Evolutionary conservation across 2,888 invertebrate species (phyloP).

Genomic region (Papilio gigon): DNA sequence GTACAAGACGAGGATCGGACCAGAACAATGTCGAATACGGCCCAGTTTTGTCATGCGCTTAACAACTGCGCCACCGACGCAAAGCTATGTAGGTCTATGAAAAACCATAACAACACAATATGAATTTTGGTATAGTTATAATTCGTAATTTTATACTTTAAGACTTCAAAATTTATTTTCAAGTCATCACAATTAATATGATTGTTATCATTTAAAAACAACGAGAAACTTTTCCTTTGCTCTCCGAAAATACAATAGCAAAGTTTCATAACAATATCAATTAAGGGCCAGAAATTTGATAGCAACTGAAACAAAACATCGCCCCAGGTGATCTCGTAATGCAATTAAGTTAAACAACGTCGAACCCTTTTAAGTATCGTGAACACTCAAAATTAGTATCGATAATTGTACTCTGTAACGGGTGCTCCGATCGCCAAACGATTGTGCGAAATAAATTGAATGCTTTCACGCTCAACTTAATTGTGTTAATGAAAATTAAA

Average conservation of each 20-base stretch:
- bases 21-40: too few species aligned
- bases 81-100: too few species aligned
- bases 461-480: constrained; percentile 10
- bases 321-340: constrained; percentile 12
- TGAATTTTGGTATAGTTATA: not conserved
- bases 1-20: too few species aligned
- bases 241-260: not conserved
- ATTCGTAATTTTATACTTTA: too few species aligned
- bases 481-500: constrained; percentile 15
- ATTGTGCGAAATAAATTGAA: constrained; percentile 19
- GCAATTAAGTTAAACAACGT: constrained; percentile 24
- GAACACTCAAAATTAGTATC: constrained; percentile 23
- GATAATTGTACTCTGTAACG: constrained; percentile 13
- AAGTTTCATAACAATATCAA: constrained; percentile 17
- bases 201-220: not conserved
- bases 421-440: not conserved
- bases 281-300: constrained; percentile 11
- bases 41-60: too few species aligned
- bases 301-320: constrained; percentile 16
- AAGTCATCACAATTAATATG: not conserved
- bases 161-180: not conserved
- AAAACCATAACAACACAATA: too few species aligned
- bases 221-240: not conserved
- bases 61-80: too few species aligned
- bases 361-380: constrained; percentile 18